Evolutionary conservation across 1,140 invertebrate genomes (phyloP), one percentile per base, ranked within the genome.

Genomic region (Potamilus streckersoni): DNA sequence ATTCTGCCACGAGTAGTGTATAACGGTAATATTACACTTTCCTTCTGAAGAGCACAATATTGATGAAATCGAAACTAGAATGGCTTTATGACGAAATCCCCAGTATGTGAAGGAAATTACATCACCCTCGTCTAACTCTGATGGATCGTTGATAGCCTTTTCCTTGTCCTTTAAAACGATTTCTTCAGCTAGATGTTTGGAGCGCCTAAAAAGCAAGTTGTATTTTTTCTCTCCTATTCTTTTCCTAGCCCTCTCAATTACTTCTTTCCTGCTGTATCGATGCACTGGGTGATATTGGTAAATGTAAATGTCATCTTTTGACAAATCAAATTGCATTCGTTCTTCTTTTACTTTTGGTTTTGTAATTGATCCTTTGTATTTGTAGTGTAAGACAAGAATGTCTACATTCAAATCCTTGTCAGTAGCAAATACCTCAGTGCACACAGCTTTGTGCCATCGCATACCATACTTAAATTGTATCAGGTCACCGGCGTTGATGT

Each of bases 211-310:
- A 31, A 70, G 19, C 6, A 69, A 8, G 23, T 64, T 75, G 61
- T 75, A 69, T 2, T 63, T 69, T n/a, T 64, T 38, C 56, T 68
- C 49, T 1, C 73, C 73, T 14, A 69, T 56, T 64, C 59, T 69
- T 1, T 60, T 68, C 56, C 66, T 67, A 1, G 66, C 73, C 20
- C 73, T 49, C 27, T 58, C 23, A 23, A 75, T 64, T 6, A 75
- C 67, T 55, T 75, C 59, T 31, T 69, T n/a, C 23, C 17, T 69
- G 23, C 20, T 57, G 23, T 56, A 69, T 56, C 73, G 17, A 61
- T 69, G 69, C 2, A 75, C 31, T 16, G 73, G 73, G 19, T 75
- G 73, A 65, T 69, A 75, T 6, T 56, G 38, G 20, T 75, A 75
- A 23, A 75, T 56, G 66, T 68, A 75, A 31, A 75, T 61, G 49